Conservation (phyloP, 2,888 invertebrate species). For the Dinocampus coccinellae region DNA sequence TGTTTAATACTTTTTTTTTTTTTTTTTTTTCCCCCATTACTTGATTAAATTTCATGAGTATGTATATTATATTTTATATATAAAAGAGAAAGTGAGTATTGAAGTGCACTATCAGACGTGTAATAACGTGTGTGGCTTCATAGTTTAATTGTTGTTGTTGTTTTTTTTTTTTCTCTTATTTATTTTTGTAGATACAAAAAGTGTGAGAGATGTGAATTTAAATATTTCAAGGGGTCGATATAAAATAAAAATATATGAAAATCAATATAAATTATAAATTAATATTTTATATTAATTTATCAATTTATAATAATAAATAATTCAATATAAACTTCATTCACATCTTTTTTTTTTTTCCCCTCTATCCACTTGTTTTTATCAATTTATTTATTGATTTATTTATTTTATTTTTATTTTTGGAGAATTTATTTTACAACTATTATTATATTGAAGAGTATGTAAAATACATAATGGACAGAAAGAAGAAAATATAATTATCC, state of each 20-base stretch:
- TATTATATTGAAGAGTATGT: too few relatives aligned
- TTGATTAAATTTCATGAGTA: neutral
- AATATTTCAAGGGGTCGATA: neutral
- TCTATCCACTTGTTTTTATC: too few relatives aligned
- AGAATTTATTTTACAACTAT: too few relatives aligned
- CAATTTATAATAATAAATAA: neutral
- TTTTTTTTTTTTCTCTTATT: neutral
- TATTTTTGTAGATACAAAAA: neutral
- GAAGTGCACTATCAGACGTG: neutral
- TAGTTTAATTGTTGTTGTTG: neutral
- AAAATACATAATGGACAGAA: too few relatives aligned
- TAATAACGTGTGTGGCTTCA: neutral
- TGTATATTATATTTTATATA: neutral
- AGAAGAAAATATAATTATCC: too few relatives aligned
- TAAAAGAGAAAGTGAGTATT: neutral
- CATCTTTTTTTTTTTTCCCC: too few relatives aligned
- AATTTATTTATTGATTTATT: too few relatives aligned
- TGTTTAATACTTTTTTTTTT: too few relatives aligned
- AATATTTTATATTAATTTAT: neutral
- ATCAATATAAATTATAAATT: neutral
- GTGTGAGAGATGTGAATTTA: too few relatives aligned
- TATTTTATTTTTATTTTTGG: too few relatives aligned
- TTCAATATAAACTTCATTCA: neutral
- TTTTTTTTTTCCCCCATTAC: too few relatives aligned
- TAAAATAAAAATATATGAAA: too few relatives aligned